Conservation (phyloP, 1,140 invertebrate species). For the Heliconius melpomene region DNA sequence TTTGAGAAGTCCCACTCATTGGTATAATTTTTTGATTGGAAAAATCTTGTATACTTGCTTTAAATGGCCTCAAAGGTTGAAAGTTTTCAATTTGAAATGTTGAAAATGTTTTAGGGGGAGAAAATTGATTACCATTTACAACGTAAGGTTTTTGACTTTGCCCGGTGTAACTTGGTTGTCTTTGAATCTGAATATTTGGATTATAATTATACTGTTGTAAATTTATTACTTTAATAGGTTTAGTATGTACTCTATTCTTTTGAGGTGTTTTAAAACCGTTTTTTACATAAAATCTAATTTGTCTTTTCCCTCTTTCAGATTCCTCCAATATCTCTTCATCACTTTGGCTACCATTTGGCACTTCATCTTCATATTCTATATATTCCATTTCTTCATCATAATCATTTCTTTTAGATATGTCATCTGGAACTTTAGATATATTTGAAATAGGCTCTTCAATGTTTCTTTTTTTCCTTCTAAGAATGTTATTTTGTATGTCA, state of each 20-base stretch:
- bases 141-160: slow-evolving; percentile 44
- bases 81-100: slow-evolving; percentile 51
- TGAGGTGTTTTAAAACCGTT: slow-evolving; percentile 57
- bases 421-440: slow-evolving; percentile 40
- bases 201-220: slow-evolving; percentile 57
- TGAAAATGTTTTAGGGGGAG: slow-evolving; percentile 54
- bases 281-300: slow-evolving; percentile 72
- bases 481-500: slow-evolving; percentile 52
- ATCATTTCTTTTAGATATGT: slow-evolving; percentile 58
- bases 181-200: slow-evolving; percentile 54
- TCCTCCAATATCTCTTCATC: slow-evolving; percentile 50
- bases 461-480: slow-evolving; percentile 63
- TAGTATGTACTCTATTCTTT: slow-evolving; percentile 57
- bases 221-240: slow-evolving; percentile 55
- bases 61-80: slow-evolving; percentile 61
- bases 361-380: slow-evolving; percentile 50
- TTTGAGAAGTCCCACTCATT: slow-evolving; percentile 57
- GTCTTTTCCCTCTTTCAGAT: slow-evolving; percentile 76
- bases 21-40: slow-evolving; percentile 52
- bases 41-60: slow-evolving; percentile 62
- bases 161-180: slow-evolving; percentile 47
- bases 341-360: slow-evolving; percentile 40
- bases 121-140: slow-evolving; percentile 52
- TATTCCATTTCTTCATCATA: slow-evolving; percentile 66
- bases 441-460: slow-evolving; percentile 30